A percentile compares a stretch with the other conserved stretches of the same genome.
Conservation (phyloP, 2,888 invertebrate species). For the Malthinus flaveolus region DNA sequence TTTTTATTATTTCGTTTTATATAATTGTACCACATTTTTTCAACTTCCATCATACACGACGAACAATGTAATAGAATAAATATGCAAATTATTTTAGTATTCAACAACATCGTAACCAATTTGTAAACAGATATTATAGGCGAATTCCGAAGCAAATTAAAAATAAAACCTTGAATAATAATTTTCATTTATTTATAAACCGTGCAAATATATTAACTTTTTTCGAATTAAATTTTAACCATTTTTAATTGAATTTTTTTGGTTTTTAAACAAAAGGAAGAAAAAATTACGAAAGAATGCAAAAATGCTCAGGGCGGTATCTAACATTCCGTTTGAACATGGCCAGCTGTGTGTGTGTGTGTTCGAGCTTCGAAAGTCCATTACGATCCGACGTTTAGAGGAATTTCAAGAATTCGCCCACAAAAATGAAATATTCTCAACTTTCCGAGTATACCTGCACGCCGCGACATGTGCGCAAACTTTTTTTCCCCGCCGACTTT, state of each 20-base stretch:
- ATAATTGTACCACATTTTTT: too few relatives aligned
- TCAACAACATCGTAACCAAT: not conserved
- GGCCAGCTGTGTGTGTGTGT: not conserved
- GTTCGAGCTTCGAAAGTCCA: not conserved
- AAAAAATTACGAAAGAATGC: constrained; percentile 2
- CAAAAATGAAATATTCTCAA: not conserved
- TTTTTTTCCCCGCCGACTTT: constrained; percentile 1
- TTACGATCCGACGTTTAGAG: constrained; percentile 1
- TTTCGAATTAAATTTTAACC: too few relatives aligned
- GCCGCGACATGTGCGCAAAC: not conserved
- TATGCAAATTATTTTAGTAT: constrained; percentile 7
- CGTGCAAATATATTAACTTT: too few relatives aligned
- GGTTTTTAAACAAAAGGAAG: too few relatives aligned
- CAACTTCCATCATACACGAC: not conserved
- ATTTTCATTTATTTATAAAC: not conserved
- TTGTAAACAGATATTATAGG: constrained; percentile 1
- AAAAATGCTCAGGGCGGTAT: not conserved
- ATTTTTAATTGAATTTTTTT: too few relatives aligned
- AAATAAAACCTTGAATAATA: constrained; percentile 7
- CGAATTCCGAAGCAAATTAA: constrained; percentile 5
- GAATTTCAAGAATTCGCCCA: constrained; percentile 1
- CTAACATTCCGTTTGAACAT: constrained; percentile 2
- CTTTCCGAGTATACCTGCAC: not conserved
- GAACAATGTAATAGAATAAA: constrained; percentile 1
- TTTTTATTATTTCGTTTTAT: constrained; percentile 1